phyloP scores from a whole-genome alignment of 2,113 vertebrate species.

The Leiothrix lutea region DNA sequence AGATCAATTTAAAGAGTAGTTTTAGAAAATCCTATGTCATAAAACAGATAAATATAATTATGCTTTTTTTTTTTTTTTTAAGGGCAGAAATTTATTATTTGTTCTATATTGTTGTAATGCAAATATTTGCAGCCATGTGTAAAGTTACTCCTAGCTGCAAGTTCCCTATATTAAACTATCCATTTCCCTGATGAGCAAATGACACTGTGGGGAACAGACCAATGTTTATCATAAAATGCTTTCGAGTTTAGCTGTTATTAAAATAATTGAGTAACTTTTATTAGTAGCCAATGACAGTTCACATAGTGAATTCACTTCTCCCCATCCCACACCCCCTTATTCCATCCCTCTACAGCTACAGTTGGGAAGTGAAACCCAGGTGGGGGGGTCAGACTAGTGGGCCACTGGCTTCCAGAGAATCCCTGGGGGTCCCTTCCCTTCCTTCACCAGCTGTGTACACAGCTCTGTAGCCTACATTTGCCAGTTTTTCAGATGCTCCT shows the following conservation, averaged over 20 bases:
- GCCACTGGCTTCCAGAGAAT: not conserved
- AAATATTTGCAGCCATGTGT: not conserved
- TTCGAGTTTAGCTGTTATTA: not conserved
- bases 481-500: not conserved
- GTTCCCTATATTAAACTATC: not conserved
- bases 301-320: not conserved
- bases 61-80: not conserved
- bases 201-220: rapidly evolving
- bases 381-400: rapidly evolving
- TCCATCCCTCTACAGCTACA: rapidly evolving
- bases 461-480: not conserved
- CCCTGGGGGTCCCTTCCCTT: not conserved
- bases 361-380: not conserved
- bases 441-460: rapidly evolving
- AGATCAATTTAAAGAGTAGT: not conserved
- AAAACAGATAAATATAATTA: not conserved
- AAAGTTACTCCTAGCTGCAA: not conserved
- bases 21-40: not conserved
- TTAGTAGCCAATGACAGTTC: not conserved
- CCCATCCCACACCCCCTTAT: rapidly evolving
- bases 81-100: not conserved
- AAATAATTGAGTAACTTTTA: not conserved
- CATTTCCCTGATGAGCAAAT: not conserved
- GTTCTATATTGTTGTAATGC: not conserved
- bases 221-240: not conserved